phyloP scores from a whole-genome alignment of 2,797 vertebrate genomes.

The Psittacula derbiana region DNA sequence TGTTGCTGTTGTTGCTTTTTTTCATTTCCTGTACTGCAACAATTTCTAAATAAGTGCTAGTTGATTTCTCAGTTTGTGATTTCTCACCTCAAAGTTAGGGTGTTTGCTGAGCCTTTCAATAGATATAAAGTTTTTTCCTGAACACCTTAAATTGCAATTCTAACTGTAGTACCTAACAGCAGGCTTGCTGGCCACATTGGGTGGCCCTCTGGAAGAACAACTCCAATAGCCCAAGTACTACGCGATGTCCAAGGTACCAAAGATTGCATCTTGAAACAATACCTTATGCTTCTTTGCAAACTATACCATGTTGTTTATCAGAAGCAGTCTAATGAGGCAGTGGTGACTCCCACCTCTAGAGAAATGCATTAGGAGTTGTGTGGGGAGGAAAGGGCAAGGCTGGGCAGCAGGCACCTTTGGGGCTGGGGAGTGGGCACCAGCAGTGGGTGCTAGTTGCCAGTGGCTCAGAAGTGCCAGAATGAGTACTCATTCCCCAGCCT shows the following conservation, averaged over 20 bases:
- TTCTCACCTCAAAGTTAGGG: not conserved
- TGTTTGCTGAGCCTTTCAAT: not conserved
- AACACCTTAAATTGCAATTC: not conserved
- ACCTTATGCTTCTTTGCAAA: not conserved
- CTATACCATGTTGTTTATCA: not conserved
- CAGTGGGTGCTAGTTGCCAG: not conserved
- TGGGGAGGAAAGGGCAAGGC: not conserved
- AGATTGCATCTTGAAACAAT: not conserved
- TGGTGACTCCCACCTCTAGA: not conserved
- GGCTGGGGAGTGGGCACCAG: not conserved
- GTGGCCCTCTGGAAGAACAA: not conserved
- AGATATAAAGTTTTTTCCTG: not conserved
- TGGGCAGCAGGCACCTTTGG: not conserved
- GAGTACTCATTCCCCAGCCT: fast-evolving
- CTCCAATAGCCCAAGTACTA: fast-evolving
- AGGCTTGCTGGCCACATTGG: not conserved
- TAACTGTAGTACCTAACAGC: not conserved
- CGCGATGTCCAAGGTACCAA: fast-evolving
- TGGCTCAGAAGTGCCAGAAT: fast-evolving
- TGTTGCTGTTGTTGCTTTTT: not conserved
- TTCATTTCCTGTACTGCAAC: not conserved
- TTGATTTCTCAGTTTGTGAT: not conserved
- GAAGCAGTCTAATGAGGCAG: not conserved
- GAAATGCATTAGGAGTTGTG: not conserved
- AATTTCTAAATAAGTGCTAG: not conserved